These are phyloP conservation scores for Heterotis niloticus DNA, from an alignment of 2,113 vertebrate genomes.

Conservation along the genomic window DNA sequence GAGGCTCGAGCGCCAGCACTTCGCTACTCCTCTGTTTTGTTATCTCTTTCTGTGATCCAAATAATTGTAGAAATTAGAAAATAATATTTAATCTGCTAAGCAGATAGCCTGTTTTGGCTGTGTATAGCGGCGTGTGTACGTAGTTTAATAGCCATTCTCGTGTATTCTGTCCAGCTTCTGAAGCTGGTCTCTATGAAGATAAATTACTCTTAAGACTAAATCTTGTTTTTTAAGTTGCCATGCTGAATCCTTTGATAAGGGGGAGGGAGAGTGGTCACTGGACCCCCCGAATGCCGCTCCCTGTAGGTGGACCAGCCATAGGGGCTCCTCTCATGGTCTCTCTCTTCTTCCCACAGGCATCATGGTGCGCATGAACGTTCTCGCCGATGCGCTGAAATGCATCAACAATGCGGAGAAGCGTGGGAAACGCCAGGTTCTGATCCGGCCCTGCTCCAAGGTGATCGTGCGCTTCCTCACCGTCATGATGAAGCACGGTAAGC, in stretches of 20 bases:
- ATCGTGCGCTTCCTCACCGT: slow-evolving; percentile 96
- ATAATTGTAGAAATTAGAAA: too few relatives aligned
- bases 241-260: too few relatives aligned
- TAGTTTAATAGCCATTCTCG: background rate
- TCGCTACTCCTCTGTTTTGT: background rate
- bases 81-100: too few relatives aligned
- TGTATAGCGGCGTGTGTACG: too few relatives aligned
- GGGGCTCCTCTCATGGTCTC: background rate
- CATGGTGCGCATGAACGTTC: slow-evolving; percentile 99
- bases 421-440: slow-evolving; percentile 96
- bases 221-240: too few relatives aligned
- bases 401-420: slow-evolving; percentile 99
- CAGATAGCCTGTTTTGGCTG: too few relatives aligned
- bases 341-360: slow-evolving; percentile 66
- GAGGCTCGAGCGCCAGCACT: background rate
- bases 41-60: too few relatives aligned
- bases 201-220: too few relatives aligned
- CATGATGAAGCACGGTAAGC: slow-evolving; percentile 99
- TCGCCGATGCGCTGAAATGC: slow-evolving; percentile 96
- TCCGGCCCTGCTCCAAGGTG: slow-evolving; percentile 96
- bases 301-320: background rate
- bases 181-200: too few relatives aligned
- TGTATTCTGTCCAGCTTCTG: too few relatives aligned
- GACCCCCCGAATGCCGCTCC: too few relatives aligned
- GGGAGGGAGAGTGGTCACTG: too few relatives aligned